Evolutionary conservation across 1,140 invertebrate genomes (phyloP).

Genomic region (Globodera ellingtonae): DNA sequence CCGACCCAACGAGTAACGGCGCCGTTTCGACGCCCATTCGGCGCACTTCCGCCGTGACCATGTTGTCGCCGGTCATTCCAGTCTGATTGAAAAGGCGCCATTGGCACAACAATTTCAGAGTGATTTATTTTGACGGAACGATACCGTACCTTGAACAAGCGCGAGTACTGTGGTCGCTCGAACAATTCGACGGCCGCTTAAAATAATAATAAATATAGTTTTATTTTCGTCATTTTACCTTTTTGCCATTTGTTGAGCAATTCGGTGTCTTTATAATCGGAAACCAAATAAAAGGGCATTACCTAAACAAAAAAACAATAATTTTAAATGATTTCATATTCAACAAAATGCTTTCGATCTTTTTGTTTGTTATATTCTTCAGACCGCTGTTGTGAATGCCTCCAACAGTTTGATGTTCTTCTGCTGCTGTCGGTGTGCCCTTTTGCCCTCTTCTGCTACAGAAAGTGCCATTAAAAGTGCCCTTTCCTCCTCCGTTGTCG

Average conservation of each 20-base stretch:
- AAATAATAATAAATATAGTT: not conserved
- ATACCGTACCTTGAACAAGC: slow-evolving; percentile 53
- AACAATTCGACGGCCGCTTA: slow-evolving; percentile 53
- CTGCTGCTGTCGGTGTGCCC: slow-evolving; percentile 1
- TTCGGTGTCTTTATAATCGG: slow-evolving; percentile 52
- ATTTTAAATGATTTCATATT: too few relatives aligned
- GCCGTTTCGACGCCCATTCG: slow-evolving; percentile 63
- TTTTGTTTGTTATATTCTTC: not conserved
- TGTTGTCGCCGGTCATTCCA: slow-evolving; percentile 61
- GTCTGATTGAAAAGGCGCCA: slow-evolving; percentile 34
- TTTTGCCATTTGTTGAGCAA: slow-evolving; percentile 29
- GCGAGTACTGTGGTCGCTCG: slow-evolving; percentile 51
- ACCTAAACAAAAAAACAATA: slow-evolving; percentile 6
- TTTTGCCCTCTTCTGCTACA: not conserved
- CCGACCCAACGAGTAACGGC: slow-evolving; percentile 56
- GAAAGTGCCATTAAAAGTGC: slow-evolving; percentile 19
- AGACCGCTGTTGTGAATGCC: slow-evolving; percentile 55
- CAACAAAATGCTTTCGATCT: not conserved
- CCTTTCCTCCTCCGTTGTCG: slow-evolving; percentile 14
- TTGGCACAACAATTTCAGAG: not conserved
- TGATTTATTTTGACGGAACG: not conserved
- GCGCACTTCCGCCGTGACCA: slow-evolving; percentile 59
- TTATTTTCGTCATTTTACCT: slow-evolving; percentile 27
- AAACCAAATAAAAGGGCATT: slow-evolving; percentile 60
- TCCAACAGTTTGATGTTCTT: slow-evolving; percentile 30